Evolutionary conservation across 2,888 invertebrate species (phyloP).

Genomic region (Coleophora deauratella): DNA sequence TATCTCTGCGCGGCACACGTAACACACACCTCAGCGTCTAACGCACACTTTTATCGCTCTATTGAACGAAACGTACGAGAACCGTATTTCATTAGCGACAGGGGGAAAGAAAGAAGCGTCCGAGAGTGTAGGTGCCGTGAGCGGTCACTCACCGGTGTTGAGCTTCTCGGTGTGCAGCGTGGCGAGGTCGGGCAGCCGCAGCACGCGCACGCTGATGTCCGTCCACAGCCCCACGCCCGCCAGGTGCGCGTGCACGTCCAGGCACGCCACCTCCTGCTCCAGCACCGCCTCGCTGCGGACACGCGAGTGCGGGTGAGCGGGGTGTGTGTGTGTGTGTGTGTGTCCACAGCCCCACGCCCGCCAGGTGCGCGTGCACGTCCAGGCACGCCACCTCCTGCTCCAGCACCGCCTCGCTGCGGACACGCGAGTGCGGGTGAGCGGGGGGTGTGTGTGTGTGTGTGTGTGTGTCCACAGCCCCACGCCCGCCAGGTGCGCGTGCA

Average conservation of each 20-base stretch:
- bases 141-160: conserved; percentile 78
- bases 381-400: too few species aligned
- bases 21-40: too few species aligned
- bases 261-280: conserved; percentile 96
- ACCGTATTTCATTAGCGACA: too few species aligned
- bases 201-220: conserved; percentile 92
- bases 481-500: too few species aligned
- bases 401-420: background rate
- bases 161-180: conserved; percentile 90
- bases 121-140: background rate
- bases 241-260: conserved; percentile 85
- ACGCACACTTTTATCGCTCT: too few species aligned
- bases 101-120: too few species aligned
- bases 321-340: too few species aligned
- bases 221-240: conserved; percentile 98
- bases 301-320: background rate
- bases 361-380: too few species aligned
- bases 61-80: too few species aligned
- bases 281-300: conserved; percentile 77
- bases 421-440: background rate
- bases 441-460: too few species aligned
- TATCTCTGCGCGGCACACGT: conserved; percentile 79
- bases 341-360: too few species aligned
- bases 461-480: too few species aligned
- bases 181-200: conserved; percentile 85